Evolutionary conservation across 2,797 vertebrate species (phyloP), one percentile per base, ranked within the genome.

Genomic region (Aotus griseimembra): DNA sequence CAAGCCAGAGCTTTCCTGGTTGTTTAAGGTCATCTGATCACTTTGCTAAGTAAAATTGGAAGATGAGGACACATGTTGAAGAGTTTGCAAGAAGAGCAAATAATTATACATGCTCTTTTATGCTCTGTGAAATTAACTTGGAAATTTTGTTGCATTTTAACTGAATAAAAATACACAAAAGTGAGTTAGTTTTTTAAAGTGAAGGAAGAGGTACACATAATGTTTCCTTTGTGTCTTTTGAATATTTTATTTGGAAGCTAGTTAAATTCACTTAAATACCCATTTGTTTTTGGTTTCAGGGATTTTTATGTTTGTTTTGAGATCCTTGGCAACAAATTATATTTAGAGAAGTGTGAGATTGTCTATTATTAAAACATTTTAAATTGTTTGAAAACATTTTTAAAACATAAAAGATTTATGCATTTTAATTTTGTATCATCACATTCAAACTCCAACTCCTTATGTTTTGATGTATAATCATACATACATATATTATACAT

Each of bases 261-360:
- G 8, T 95, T 48, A 93, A 61, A 82, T 58, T 87, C 22, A 5
- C 30, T 81, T 93, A 91, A 86, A 92, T 92, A 67, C 7, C n/a
- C 75, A 8, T 96, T 88, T 77, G 20, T 95, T 96, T 96, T 88
- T 96, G 11, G 8, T 92, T 93, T 85, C 22, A 94, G 85, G 44
- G 26, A 75, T 89, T 81, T 57, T 67, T 76, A 41, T 87, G 30
- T 82, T 94, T 92, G 44, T 90, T 95, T 93, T 81, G 57, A 96
- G 77, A 57, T 88, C 72, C 82, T 73, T 36, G n/a, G 24, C 30
- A 88, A 88, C 64, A 57, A 91, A 81, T 94, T 57, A 26, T 87
- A 94, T 93, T 91, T 87, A 95, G 76, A 95, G 50, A 96, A 94
- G 73, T 55, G 15, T 72, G 15, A 26, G 41, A 70, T 81, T 96